Base-by-base conservation (phyloP, 2,888 invertebrate species). In the Catotricha subobsoleta region DNA sequence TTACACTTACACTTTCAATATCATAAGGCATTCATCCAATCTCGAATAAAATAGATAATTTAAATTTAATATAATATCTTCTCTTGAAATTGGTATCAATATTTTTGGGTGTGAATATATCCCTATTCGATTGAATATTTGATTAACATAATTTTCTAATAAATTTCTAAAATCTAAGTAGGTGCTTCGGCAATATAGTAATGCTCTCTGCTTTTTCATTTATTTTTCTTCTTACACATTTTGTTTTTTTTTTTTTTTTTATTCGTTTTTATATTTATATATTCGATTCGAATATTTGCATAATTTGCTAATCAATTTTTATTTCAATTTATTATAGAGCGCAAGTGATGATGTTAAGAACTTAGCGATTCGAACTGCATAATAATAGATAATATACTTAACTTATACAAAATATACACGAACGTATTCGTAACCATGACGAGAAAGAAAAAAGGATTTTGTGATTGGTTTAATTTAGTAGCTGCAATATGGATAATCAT, bases 401-500 rank as follows among this genome's bases (percentile, higher is more conserved):
- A n/a, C n/a, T n/a, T n/a, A n/a, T n/a, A n/a, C n/a, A n/a, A n/a
- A n/a, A n/a, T 34, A 18, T 15, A 30, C 16, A 18, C 30, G 34
- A 20, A 34, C 34, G 21, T 20, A 20, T 34, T 20, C 21, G 19
- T 39, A 33, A 34, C 12, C 21, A 57, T 56, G 54, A 52, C 51
- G 45, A 53, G 50, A 43, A 52, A 50, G 45, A 51, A 52, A 48
- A 53, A 53, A 48, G 49, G 49, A 38, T 49, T 49, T 36, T 48
- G 53, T 45, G 52, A 55, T 43, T 54, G 56, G 51, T 60, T 61
- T 50, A 59, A 60, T 52, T 50, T 58, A 49, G 47, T 60, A 42
- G 52, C 54, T 25, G 47, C 57, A 41, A 53, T 56, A 46, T 62
- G 61, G 59, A 54, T 62, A 46, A 51, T 62, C 45, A 56, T 62